Percentiles rank a stretch among this genome's conserved stretches.
These are phyloP conservation scores for Tipula helvola DNA, from an alignment of 2,888 invertebrate species.

Conservation along the genomic window DNA sequence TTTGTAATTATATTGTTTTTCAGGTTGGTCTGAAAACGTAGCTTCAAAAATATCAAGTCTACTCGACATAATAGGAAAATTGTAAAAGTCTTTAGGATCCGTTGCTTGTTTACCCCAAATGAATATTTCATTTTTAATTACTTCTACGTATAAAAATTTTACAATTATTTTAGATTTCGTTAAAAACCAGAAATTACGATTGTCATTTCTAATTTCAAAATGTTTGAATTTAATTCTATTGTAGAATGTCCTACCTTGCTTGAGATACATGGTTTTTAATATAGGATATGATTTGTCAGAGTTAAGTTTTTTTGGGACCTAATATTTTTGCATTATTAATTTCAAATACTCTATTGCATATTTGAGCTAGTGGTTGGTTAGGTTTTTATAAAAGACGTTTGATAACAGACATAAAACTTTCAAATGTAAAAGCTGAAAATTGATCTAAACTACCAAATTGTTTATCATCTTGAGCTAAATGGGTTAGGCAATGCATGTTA, in stretches of 20 bases:
- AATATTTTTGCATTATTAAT: too few relatives aligned
- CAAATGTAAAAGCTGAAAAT: conserved; percentile 19
- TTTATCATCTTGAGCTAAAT: conserved; percentile 17
- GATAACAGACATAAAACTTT: conserved; percentile 17
- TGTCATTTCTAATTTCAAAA: too few relatives aligned
- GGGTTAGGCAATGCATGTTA: too few relatives aligned
- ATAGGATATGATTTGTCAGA: background rate
- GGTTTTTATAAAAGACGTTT: conserved; percentile 16
- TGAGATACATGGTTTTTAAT: background rate
- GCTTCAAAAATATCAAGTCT: too few relatives aligned
- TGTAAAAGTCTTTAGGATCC: background rate
- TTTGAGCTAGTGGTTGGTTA: conserved; percentile 17
- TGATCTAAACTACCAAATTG: conserved; percentile 18
- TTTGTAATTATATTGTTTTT: too few relatives aligned
- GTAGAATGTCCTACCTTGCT: background rate
- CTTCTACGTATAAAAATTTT: too few relatives aligned
- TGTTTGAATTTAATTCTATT: background rate
- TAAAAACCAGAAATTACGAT: background rate
- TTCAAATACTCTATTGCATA: too few relatives aligned
- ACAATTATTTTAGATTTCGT: too few relatives aligned
- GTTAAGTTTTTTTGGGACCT: conserved; percentile 14
- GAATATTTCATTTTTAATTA: too few relatives aligned
- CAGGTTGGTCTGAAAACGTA: too few relatives aligned
- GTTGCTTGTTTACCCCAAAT: background rate
- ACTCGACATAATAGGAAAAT: background rate